phyloP scores from a whole-genome alignment of 2,888 invertebrate genomes.

The Megastigmus dorsalis region DNA sequence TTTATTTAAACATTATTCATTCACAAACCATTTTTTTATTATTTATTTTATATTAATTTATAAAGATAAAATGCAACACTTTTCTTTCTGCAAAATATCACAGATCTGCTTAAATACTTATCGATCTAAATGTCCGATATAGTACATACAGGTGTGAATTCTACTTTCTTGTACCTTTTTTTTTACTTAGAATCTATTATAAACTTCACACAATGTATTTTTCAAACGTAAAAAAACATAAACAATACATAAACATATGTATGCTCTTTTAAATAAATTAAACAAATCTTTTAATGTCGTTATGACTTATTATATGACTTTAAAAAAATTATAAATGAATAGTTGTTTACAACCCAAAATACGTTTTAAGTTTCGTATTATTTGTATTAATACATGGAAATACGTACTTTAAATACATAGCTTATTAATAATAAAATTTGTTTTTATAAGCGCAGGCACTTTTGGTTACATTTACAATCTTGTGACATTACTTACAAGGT shows the following conservation, averaged over 20 bases:
- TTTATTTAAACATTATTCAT: conserved; percentile 45
- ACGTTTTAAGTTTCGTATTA: neutral
- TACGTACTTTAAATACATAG: neutral
- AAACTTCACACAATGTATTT: conserved; percentile 24
- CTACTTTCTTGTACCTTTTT: conserved; percentile 36
- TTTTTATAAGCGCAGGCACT: conserved; percentile 21
- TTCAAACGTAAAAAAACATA: conserved; percentile 32
- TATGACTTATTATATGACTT: no score
- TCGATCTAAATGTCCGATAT: conserved; percentile 31
- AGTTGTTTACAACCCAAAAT: neutral
- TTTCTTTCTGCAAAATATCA: conserved; percentile 52
- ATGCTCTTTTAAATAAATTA: conserved; percentile 3
- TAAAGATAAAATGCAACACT: conserved; percentile 50
- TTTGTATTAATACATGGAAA: neutral
- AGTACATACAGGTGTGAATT: conserved; percentile 50
- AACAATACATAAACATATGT: conserved; percentile 8
- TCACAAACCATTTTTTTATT: conserved; percentile 36
- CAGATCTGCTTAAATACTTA: conserved; percentile 49
- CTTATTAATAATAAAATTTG: conserved; percentile 5
- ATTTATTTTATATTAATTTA: conserved; percentile 21
- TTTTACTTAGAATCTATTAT: conserved; percentile 12
- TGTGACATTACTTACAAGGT: neutral
- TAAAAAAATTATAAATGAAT: neutral
- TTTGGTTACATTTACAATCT: no score
- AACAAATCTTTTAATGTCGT: neutral